Evolutionary conservation across 2,113 vertebrate species (phyloP), one percentile per base, ranked within the genome.

Genomic region (Hylia prasina): DNA sequence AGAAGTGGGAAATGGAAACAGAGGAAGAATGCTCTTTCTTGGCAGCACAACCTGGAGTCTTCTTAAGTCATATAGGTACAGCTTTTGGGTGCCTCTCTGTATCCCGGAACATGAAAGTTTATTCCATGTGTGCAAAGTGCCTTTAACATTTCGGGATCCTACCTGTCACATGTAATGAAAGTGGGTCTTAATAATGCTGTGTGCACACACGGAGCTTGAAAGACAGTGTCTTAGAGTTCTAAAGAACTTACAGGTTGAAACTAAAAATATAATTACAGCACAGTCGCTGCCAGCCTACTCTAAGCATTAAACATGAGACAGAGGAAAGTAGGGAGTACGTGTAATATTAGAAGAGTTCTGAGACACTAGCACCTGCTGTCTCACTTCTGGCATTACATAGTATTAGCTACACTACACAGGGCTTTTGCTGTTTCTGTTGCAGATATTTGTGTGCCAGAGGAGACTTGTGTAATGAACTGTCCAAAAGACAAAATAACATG

Each of bases 241-340:
- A 16, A 47, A 65, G 18, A 44, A 14, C 5, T 42, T 75, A n/a
- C 0, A 0, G 11, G 7, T 44, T 40, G 45, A 80, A 83, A 25
- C 24, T 61, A 18, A 50, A 80, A 68, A 37, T 45, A 17, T 42
- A 60, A 56, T 23, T 64, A 79, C 30, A 75, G n/a, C 14, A 31
- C 3, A 63, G 44, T 54, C 68, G n/a, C 30, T 83, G 40, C 20
- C 25, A 83, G 33, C 6, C 57, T 64, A 33, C 15, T 44, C 44
- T 33, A 50, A 63, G 17, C 11, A 42, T 69, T 56, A 60, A 94
- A 60, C 10, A 69, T 17, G 18, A 35, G 13, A 33, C 31, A 22
- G 30, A 51, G 10, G 19, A 71, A 86, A 83, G 35, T 2, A 76
- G 66, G 25, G 23, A 60, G 71, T 5, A 56, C 4, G 7, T 73